Base-by-base conservation (phyloP, 2,888 invertebrate species). In the Yponomeuta sedellus region DNA sequence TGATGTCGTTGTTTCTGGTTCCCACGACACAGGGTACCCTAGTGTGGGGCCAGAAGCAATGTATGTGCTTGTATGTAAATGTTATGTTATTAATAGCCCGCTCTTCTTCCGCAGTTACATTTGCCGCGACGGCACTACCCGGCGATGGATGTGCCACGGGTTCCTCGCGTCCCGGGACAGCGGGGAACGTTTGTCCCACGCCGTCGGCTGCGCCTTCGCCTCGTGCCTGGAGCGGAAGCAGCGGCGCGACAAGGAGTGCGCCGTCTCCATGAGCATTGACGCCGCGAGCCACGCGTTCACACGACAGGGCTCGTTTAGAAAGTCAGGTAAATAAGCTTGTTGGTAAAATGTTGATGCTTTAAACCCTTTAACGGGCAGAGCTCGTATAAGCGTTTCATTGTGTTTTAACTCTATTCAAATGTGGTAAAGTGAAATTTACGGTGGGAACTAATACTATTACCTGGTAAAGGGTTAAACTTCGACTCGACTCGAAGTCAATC, bases 81-180 rank as follows among this genome's bases (percentile, higher is more conserved):
- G n/a, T n/a, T n/a, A n/a, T n/a, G n/a, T n/a, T n/a, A 8, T 34
- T 1, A 34, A 34, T 34, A 28, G 34, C 34, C 34, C 34, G 34
- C 34, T 34, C 8, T 34, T 34, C 34, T 34, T 34, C n/a, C 28
- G 72, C 91, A 99, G 99, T 71, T 99, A 99, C 91, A 99, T 99
- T 72, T 99, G 99, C 83, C 94, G 99, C 68, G 99, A 99, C 85
- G 99, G 99, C 68, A 98, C 99, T 16, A 99, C 99, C 0, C 94
- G 99, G 8, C 94, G 99, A 20, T 99, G 99, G 99, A 99, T 99
- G 98, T 99, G 99, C 82, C 99, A 99, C 90, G 99, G 99, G 57
- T 99, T 99, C 86, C 92, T 98, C 71, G 98, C 99, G 65, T 93
- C 96, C 66, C 96, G 98, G 81, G 99, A 99, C 88, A 96, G 97